A percentile compares a stretch with the other conserved stretches of the same genome.
These are phyloP conservation scores for Rhynchonema sp. DNA, from an alignment of 2,888 invertebrate species.

Conservation along the genomic window DNA sequence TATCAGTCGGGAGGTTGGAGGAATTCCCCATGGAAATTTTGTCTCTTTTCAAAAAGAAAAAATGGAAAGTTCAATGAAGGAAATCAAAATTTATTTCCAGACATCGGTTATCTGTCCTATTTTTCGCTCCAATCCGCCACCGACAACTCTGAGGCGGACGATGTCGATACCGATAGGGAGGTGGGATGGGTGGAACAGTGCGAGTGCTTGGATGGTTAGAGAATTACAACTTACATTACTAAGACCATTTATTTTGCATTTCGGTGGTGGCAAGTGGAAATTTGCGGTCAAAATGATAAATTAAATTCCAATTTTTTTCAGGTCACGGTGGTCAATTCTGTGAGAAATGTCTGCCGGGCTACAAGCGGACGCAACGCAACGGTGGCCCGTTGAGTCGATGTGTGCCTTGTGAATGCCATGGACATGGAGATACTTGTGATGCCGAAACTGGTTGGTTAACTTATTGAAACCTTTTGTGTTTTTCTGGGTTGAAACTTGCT, in stretches of 20 bases:
- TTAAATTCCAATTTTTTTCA: no score
- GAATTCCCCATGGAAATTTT: no score
- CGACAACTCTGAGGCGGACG: constrained; percentile 7
- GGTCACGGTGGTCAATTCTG: constrained; percentile 59
- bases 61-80: not conserved
- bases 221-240: no score
- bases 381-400: constrained; percentile 84
- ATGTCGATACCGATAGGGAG: constrained; percentile 30
- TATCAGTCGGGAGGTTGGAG: no score
- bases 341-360: constrained; percentile 88
- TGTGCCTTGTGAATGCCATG: constrained; percentile 87
- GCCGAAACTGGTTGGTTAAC: constrained; percentile 61
- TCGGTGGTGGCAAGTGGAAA: no score
- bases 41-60: not conserved
- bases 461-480: no score
- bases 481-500: no score
- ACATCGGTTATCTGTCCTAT: constrained; percentile 66
- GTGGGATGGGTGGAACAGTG: constrained; percentile 89
- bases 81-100: constrained; percentile 24
- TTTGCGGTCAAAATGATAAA: no score
- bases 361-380: constrained; percentile 59
- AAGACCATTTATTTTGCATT: no score
- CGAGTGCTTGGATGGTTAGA: constrained; percentile 56
- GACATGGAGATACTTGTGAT: constrained; percentile 86
- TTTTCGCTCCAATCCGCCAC: constrained; percentile 71